A percentile compares a stretch with the other conserved stretches of the same genome.
phyloP scores from a whole-genome alignment of 2,113 vertebrate species.

The Xiphias gladius region DNA sequence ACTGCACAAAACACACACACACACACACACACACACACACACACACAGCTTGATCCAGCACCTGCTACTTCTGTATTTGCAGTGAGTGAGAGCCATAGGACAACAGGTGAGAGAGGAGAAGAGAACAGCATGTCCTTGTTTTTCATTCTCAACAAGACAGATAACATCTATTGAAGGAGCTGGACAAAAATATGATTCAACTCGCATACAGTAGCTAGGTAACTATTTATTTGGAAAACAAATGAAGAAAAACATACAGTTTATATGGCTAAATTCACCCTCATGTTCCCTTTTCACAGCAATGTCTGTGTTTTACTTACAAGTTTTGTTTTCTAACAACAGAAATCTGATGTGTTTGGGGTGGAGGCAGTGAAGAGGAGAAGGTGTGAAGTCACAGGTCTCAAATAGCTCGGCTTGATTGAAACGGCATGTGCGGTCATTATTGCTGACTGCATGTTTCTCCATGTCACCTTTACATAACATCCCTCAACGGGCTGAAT shows the following conservation, averaged over 20 bases:
- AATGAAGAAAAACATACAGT: background rate
- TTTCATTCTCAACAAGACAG: conserved; percentile 33
- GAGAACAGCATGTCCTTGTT: conserved; percentile 52
- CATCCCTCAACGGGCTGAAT: conserved; percentile 15
- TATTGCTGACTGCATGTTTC: conserved; percentile 49
- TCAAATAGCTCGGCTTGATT: conserved; percentile 49
- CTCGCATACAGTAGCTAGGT: background rate
- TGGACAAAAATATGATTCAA: conserved; percentile 17
- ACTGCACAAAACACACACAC: conserved; percentile 1
- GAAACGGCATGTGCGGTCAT: conserved; percentile 36
- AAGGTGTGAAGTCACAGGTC: conserved; percentile 40
- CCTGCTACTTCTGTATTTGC: conserved; percentile 45
- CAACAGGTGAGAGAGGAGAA: conserved; percentile 45
- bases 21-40: conserved; percentile 15
- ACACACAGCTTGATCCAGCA: conserved; percentile 40
- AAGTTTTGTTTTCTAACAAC: background rate
- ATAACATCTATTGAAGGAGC: conserved; percentile 7
- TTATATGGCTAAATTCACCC: background rate
- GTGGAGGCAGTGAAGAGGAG: background rate
- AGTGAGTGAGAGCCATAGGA: conserved; percentile 30
- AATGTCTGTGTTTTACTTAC: conserved; percentile 2
- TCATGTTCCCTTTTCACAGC: background rate
- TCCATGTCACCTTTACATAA: conserved; percentile 69
- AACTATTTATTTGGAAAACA: background rate
- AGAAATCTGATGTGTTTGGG: conserved; percentile 27